phyloP scores from a whole-genome alignment of 2,797 vertebrate genomes.

The Pantherophis alleghaniensis region DNA sequence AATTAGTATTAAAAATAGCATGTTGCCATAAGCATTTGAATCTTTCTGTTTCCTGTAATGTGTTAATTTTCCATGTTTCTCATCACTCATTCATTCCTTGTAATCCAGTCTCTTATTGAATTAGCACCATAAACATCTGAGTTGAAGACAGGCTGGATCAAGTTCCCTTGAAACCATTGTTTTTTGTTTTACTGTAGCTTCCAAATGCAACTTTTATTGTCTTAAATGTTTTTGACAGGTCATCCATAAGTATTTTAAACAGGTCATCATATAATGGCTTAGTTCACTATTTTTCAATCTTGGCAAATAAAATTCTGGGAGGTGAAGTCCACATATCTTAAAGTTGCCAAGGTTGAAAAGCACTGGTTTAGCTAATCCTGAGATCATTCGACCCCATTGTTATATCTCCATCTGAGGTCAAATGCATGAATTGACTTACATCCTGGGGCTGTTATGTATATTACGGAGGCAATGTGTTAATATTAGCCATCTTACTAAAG shows the following conservation, averaged over 20 bases:
- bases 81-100: not conserved
- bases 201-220: not conserved
- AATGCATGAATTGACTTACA: not conserved
- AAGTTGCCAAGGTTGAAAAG: not conserved
- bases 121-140: not conserved
- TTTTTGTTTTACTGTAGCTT: not conserved
- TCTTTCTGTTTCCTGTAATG: not conserved
- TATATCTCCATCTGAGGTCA: not conserved
- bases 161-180: not conserved
- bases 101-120: not conserved
- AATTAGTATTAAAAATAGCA: not conserved
- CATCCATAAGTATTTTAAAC: not conserved
- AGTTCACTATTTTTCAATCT: not conserved
- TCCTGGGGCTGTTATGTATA: not conserved
- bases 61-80: not conserved
- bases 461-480: not conserved
- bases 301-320: not conserved
- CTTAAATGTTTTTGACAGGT: not conserved
- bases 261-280: not conserved
- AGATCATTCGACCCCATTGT: not conserved
- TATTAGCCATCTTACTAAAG: not conserved
- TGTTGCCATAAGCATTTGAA: not conserved
- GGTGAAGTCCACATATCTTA: not conserved
- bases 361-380: not conserved
- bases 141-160: not conserved